Evolutionary conservation across 1,140 invertebrate species (phyloP).

Genomic region (Caenorhabditis remanei): DNA sequence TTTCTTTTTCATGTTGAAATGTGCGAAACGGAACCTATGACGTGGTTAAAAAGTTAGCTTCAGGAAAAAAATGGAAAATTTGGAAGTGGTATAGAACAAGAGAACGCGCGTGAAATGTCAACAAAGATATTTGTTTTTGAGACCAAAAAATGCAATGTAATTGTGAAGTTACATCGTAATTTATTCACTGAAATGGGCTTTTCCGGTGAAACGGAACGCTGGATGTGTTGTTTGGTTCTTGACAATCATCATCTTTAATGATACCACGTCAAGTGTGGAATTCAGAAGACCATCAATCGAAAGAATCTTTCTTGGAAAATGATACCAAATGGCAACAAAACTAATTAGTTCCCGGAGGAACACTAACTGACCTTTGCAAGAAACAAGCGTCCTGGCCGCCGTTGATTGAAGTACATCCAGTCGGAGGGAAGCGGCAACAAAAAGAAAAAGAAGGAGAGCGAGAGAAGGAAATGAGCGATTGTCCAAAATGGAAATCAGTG

Average conservation of each 20-base stretch:
- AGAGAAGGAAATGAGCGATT: constrained; percentile 52
- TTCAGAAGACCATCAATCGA: background rate
- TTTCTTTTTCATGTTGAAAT: background rate
- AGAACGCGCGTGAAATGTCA: constrained; percentile 10
- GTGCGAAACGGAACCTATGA: background rate
- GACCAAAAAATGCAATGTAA: constrained; percentile 15
- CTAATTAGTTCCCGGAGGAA: constrained; percentile 17
- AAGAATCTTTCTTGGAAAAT: constrained; percentile 15
- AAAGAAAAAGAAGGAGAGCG: constrained; percentile 1
- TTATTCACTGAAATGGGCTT: constrained; percentile 28
- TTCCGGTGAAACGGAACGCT: constrained; percentile 4
- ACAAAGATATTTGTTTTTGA: constrained; percentile 43
- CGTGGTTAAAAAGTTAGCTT: background rate
- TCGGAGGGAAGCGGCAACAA: background rate
- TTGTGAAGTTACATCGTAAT: constrained; percentile 32
- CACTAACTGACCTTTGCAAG: background rate
- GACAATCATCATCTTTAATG: background rate
- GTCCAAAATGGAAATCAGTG: constrained; percentile 50
- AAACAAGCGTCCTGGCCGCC: constrained; percentile 2
- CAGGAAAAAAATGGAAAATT: background rate
- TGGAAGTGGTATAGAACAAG: background rate
- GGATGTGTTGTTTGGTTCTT: background rate
- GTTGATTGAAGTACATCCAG: constrained; percentile 45
- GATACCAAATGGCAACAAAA: constrained; percentile 43
- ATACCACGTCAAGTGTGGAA: background rate